Percentiles rank a stretch among this genome's conserved stretches.
phyloP scores from a whole-genome alignment of 2,113 vertebrate genomes.

The Archilochus colubris region DNA sequence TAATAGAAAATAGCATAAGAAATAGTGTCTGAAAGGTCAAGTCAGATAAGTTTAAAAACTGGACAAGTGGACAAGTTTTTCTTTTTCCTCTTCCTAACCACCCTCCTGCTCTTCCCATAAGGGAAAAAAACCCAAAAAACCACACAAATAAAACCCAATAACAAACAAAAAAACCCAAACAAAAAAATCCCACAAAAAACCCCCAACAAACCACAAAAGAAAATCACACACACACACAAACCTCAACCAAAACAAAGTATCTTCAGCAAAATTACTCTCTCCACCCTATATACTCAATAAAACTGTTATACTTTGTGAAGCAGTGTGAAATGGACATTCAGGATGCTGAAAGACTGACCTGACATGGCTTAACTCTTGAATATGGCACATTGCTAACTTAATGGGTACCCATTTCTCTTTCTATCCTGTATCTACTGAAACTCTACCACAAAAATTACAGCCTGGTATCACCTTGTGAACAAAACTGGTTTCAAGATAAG shows the following conservation, averaged over 20 bases:
- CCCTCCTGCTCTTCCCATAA: no score
- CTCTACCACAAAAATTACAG: background rate
- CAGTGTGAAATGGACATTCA: background rate
- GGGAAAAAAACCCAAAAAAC: no score
- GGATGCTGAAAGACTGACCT: background rate
- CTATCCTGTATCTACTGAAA: background rate
- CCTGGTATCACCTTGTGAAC: background rate
- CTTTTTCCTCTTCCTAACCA: background rate
- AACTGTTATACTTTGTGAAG: background rate
- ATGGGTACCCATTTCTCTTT: background rate
- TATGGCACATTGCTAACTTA: background rate
- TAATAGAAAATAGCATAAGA: background rate
- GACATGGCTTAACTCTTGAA: background rate
- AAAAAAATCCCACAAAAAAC: no score
- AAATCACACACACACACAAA: no score
- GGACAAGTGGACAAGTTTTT: background rate
- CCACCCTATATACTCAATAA: background rate
- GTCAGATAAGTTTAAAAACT: background rate
- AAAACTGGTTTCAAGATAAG: background rate
- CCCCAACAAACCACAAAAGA: no score
- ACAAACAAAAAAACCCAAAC: no score
- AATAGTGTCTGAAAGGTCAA: background rate
- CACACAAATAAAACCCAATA: no score
- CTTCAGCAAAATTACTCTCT: background rate
- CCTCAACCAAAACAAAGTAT: background rate